A percentile compares a stretch with the other conserved stretches of the same genome.
These are phyloP conservation scores for Aulostomus chinensis DNA, from an alignment of 2,797 vertebrate genomes.

Conservation along the genomic window DNA sequence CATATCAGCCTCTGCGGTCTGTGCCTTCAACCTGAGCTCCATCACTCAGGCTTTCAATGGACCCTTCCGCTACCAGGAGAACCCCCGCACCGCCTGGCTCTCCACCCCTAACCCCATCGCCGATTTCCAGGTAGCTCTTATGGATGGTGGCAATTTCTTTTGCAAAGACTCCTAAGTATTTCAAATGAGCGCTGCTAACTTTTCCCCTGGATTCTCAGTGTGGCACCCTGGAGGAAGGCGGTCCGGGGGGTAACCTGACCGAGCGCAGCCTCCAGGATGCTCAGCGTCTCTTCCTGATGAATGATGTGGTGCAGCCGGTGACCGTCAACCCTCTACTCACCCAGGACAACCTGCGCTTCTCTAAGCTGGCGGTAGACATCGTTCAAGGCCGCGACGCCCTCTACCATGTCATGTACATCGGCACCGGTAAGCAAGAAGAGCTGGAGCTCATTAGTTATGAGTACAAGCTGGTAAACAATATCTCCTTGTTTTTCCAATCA, in stretches of 20 bases:
- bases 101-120: conserved; percentile 92
- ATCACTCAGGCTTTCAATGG: conserved; percentile 91
- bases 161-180: background rate
- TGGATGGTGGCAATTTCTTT: background rate
- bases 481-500: conserved; percentile 54
- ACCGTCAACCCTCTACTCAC: conserved; percentile 86
- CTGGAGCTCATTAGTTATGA: too few species aligned
- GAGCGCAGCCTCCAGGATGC: conserved; percentile 95
- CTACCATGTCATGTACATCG: conserved; percentile 93
- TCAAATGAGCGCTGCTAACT: too few species aligned
- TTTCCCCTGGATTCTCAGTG: conserved; percentile 72
- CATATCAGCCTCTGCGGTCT: conserved; percentile 93
- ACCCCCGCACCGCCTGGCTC: conserved; percentile 93
- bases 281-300: conserved; percentile 94
- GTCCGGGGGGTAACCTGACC: conserved; percentile 87
- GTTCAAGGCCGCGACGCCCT: conserved; percentile 91
- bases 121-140: conserved; percentile 88
- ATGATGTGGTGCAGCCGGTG: conserved; percentile 90
- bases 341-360: conserved; percentile 91
- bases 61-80: conserved; percentile 96
- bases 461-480: background rate
- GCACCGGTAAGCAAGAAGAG: conserved; percentile 83
- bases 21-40: conserved; percentile 93
- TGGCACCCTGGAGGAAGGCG: conserved; percentile 89
- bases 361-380: conserved; percentile 91